Evolutionary conservation across 2,113 vertebrate genomes (phyloP), one percentile per base, ranked within the genome.

Genomic region (Phoenicopterus ruber): DNA sequence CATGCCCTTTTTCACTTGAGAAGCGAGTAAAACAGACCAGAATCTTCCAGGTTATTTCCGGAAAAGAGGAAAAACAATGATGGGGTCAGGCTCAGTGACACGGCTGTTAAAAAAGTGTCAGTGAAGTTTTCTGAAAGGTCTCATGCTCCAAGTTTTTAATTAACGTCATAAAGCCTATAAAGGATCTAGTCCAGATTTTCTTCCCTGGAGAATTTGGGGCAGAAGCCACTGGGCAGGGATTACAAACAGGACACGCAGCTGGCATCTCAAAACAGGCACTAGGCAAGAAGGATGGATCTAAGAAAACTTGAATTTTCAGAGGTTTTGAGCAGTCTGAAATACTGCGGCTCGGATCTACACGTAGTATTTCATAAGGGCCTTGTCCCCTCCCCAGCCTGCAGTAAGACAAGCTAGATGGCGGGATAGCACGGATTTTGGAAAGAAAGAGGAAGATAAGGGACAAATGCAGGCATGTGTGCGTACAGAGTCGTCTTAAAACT

Each of bases 371-470:
- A 4, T 28, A 31, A 17, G 34, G 2, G 11, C 11, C 77, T 79
- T 54, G 11, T 52, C 42, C 29, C 20, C 31, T 76, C 24, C 44
- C 25, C 47, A 47, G 16, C 59, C 55, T 29, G 28, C 73, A 80
- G 28, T 12, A 59, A 65, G 31, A 13, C 7, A 59, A 71, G 38
- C 9, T 12, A 55, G 50, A 12, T 0, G 29, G 57, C 0, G 0
- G 47, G 55, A 46, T 0, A 54, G 38, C 19, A 54, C 0, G 3
- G 63, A 69, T 72, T 72, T 79, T 0, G 7, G 83, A 57, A 47
- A 59, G 63, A 52, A 40, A 63, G 40, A 63, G 46, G 26, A 77
- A 19, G 21, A 80, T 38, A 18, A 84, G 83, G 57, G 67, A n/a
- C 29, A 90, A 93, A 70, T 3, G 20, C 31, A 61, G 19, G 17